phyloP scores from a whole-genome alignment of 2,113 vertebrate species.

The Rafetus swinhoei region DNA sequence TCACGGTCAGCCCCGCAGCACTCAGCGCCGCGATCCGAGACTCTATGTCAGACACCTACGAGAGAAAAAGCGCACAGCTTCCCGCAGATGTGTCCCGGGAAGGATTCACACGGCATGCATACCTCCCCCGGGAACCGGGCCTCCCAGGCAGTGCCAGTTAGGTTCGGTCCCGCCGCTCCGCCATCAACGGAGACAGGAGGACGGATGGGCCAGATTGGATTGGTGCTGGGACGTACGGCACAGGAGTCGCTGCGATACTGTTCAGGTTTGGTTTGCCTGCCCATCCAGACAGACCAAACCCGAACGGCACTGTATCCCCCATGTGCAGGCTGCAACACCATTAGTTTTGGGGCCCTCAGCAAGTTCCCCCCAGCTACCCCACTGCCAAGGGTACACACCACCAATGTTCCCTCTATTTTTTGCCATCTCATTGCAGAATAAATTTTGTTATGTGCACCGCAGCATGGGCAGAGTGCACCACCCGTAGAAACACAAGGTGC shows the following conservation, averaged over 20 bases:
- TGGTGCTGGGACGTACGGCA: background rate
- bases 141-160: background rate
- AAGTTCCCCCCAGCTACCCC: background rate
- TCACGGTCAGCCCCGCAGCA: conserved; percentile 81
- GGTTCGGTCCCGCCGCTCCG: background rate
- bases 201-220: background rate
- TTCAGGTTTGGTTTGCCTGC: background rate
- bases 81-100: background rate
- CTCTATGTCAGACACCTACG: conserved; percentile 90
- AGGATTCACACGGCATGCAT: too few relatives aligned
- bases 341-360: background rate
- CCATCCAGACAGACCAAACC: background rate
- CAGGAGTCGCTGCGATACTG: background rate
- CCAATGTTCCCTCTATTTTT: too few relatives aligned
- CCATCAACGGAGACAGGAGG: background rate
- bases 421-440: too few relatives aligned
- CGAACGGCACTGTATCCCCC: background rate
- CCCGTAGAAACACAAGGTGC: too few relatives aligned
- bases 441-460: too few relatives aligned
- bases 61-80: background rate
- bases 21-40: conserved; percentile 89
- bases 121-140: background rate
- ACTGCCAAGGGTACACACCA: background rate
- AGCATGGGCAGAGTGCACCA: too few relatives aligned
- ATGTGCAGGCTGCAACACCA: background rate